Conservation (phyloP, 1,140 invertebrate genomes). For the Tribolium castaneum region DNA sequence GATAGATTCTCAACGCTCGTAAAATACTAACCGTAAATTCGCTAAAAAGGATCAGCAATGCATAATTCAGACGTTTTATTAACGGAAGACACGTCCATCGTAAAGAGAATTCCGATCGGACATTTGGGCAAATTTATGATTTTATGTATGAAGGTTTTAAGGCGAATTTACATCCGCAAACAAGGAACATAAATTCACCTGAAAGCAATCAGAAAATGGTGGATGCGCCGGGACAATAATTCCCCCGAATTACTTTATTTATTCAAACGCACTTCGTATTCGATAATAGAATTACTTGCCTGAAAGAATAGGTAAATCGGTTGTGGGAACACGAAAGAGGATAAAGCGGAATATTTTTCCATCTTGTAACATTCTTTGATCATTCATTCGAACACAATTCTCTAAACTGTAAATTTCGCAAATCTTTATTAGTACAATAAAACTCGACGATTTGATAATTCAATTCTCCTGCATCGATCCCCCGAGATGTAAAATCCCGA, state of each 20-base stretch:
- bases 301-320: background rate
- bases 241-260: background rate
- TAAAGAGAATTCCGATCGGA: background rate
- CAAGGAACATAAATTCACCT: background rate
- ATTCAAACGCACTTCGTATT: too few relatives aligned
- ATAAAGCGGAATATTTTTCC: background rate
- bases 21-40: background rate
- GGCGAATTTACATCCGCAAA: background rate
- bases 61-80: background rate
- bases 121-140: background rate
- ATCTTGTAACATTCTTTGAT: background rate
- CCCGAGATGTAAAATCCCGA: background rate
- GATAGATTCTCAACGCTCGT: background rate
- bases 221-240: background rate
- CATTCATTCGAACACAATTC: background rate
- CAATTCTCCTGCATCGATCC: conserved; percentile 15
- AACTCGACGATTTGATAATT: background rate
- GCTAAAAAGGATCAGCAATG: background rate
- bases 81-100: background rate
- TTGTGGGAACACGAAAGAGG: background rate
- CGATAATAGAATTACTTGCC: background rate
- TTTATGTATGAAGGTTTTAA: background rate
- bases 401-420: background rate
- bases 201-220: background rate
- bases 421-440: background rate